Percentiles rank a stretch among this genome's conserved stretches.
Conservation (phyloP, 2,888 invertebrate genomes). For the Dolomedes plantarius region DNA sequence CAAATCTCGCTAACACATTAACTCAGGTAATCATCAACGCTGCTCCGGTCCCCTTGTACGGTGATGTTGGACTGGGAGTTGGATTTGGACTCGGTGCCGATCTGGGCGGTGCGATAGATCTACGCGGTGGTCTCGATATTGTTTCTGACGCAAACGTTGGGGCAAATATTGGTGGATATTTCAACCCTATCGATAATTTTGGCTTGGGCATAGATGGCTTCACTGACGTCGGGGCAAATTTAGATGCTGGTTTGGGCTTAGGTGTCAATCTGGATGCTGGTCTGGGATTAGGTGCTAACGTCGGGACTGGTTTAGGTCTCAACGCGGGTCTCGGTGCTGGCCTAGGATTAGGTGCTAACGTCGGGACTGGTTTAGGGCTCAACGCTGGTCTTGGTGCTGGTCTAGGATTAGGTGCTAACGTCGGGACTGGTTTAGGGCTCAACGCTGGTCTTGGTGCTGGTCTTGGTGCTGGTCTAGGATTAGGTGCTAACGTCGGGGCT, state of each 20-base stretch:
- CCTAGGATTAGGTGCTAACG: background rate
- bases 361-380: background rate
- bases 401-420: background rate
- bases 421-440: background rate
- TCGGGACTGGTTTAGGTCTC: background rate
- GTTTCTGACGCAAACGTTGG: background rate
- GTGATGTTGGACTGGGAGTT: background rate
- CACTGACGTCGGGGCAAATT: background rate
- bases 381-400: background rate
- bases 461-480: background rate
- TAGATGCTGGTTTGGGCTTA: background rate
- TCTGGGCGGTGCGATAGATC: background rate
- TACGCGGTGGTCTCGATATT: background rate
- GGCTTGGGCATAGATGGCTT: background rate
- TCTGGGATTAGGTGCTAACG: background rate
- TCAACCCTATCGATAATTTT: background rate
- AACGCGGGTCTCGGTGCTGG: background rate
- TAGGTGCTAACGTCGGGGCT: background rate
- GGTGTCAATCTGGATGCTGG: background rate
- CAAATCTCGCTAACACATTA: background rate
- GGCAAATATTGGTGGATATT: background rate
- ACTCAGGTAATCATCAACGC: background rate
- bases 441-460: background rate
- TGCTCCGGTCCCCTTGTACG: background rate
- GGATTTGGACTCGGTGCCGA: conserved; percentile 1